Percentiles rank a stretch among this genome's conserved stretches.
phyloP scores from a whole-genome alignment of 1,140 invertebrate genomes.

The Orussus abietinus region DNA sequence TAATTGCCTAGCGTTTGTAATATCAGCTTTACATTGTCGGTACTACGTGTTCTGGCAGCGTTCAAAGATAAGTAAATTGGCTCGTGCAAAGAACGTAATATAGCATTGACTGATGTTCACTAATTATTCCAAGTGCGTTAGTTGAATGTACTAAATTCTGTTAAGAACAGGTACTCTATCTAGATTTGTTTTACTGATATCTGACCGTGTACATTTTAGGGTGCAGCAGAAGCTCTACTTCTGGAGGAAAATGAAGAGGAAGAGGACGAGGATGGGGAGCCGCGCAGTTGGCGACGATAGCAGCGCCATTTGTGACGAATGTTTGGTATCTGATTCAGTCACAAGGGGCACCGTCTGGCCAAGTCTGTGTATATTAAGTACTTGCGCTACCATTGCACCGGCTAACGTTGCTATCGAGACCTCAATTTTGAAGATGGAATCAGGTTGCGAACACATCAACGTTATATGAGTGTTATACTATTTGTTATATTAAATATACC shows the following conservation, averaged over 20 bases:
- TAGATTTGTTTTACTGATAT: constrained; percentile 6
- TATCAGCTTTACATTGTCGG: too few relatives aligned
- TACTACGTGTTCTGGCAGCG: too few relatives aligned
- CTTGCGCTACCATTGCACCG: constrained; percentile 26
- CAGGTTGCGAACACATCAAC: constrained; percentile 26
- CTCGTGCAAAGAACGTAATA: too few relatives aligned
- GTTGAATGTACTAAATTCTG: neutral
- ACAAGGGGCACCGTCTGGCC: constrained; percentile 23
- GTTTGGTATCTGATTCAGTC: constrained; percentile 26
- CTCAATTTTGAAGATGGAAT: constrained; percentile 28
- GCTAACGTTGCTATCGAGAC: constrained; percentile 25
- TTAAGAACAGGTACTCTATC: too few relatives aligned
- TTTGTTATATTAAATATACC: constrained; percentile 37
- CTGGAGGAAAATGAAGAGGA: constrained; percentile 58
- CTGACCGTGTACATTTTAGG: constrained; percentile 18
- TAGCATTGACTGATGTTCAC: neutral
- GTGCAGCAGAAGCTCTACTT: constrained; percentile 40
- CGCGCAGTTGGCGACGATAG: constrained; percentile 60
- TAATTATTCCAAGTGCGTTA: neutral
- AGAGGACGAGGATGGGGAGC: constrained; percentile 60
- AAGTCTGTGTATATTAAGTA: constrained; percentile 21
- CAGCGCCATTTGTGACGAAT: constrained; percentile 36
- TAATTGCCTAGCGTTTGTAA: too few relatives aligned
- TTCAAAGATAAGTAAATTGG: too few relatives aligned
- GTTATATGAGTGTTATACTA: constrained; percentile 43